These are phyloP conservation scores for Orthosia gracilis DNA, from an alignment of 2,888 invertebrate genomes.

Conservation along the genomic window DNA sequence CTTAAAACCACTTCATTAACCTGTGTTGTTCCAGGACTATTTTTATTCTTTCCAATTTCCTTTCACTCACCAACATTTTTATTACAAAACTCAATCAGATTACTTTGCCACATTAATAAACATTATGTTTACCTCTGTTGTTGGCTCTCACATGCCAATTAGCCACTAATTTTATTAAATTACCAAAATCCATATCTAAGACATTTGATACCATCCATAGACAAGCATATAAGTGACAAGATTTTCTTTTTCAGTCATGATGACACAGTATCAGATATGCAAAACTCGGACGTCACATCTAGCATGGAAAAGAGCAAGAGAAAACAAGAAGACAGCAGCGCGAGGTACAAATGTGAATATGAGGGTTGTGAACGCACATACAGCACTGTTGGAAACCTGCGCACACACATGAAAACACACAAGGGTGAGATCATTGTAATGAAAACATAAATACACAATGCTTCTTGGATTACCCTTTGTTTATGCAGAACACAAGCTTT, in stretches of 20 bases:
- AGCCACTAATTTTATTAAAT: neutral
- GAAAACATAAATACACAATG: constrained; percentile 23
- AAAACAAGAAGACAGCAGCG: constrained; percentile 81
- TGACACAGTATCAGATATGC: constrained; percentile 78
- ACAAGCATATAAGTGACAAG: constrained; percentile 10
- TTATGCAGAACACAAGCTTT: constrained; percentile 6
- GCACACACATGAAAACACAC: constrained; percentile 99
- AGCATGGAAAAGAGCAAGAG: constrained; percentile 81
- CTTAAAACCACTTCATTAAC: constrained; percentile 51
- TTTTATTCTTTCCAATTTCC: constrained; percentile 44
- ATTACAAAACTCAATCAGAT: neutral
- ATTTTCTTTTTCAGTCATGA: constrained; percentile 76
- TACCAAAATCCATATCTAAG: constrained; percentile 3
- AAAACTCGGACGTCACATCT: constrained; percentile 73
- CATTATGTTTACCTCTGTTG: constrained; percentile 7
- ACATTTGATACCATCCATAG: constrained; percentile 38
- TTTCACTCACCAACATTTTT: neutral
- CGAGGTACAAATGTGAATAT: constrained; percentile 96
- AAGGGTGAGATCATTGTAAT: constrained; percentile 92
- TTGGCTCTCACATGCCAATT: neutral
- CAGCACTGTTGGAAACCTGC: constrained; percentile 98
- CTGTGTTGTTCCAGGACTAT: constrained; percentile 54
- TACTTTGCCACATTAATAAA: neutral
- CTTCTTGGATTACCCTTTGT: constrained; percentile 5
- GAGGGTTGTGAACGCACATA: constrained; percentile 97